These are phyloP conservation scores for Apamea sordens DNA, from an alignment of 2,888 invertebrate genomes.

Conservation along the genomic window DNA sequence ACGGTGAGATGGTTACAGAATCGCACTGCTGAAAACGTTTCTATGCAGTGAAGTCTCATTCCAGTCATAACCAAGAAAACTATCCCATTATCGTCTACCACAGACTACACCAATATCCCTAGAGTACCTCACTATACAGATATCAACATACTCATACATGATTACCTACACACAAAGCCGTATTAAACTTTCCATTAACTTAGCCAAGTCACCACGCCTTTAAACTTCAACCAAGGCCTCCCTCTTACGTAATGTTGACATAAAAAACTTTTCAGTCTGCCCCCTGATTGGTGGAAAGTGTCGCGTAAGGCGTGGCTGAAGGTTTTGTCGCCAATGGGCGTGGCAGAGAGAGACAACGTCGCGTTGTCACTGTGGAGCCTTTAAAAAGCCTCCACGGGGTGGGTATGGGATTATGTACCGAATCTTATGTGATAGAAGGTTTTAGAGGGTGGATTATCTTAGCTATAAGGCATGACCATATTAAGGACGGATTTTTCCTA, in stretches of 20 bases:
- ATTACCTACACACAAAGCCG: not conserved
- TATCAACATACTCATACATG: not conserved
- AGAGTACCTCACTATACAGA: not conserved
- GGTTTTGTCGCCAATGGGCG: constrained; percentile 89
- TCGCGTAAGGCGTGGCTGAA: constrained; percentile 86
- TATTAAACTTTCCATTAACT: constrained; percentile 5
- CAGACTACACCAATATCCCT: not conserved
- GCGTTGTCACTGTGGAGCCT: constrained; percentile 83
- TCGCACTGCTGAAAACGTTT: no score
- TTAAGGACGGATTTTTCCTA: not conserved
- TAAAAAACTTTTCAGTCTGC: constrained; percentile 75
- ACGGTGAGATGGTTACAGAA: no score
- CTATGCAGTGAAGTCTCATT: not conserved
- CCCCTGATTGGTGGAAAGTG: constrained; percentile 85
- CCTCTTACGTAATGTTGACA: constrained; percentile 60
- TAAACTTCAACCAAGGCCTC: constrained; percentile 55
- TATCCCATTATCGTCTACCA: not conserved
- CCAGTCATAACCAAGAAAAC: not conserved
- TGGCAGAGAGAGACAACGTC: constrained; percentile 80
- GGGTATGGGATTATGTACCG: constrained; percentile 64
- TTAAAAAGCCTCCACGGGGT: constrained; percentile 80
- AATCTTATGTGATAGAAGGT: constrained; percentile 44
- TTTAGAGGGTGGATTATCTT: constrained; percentile 22
- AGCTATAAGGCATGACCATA: not conserved
- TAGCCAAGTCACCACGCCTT: constrained; percentile 41